phyloP scores from a whole-genome alignment of 1,140 invertebrate species.

The Hyles vespertilio region DNA sequence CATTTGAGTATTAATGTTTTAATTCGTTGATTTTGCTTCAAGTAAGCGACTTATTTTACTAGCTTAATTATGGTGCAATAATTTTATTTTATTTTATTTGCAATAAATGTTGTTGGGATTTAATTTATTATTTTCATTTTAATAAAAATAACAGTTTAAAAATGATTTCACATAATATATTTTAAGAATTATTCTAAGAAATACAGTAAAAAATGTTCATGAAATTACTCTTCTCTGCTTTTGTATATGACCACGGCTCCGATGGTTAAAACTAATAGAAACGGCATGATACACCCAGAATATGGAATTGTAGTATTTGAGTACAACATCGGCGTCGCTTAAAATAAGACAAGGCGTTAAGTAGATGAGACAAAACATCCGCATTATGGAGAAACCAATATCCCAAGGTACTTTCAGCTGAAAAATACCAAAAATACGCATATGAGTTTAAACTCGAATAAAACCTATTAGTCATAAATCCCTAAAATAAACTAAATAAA shows the following conservation, averaged over 20 bases:
- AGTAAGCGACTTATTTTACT: background rate
- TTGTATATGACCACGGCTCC: conserved; percentile 42
- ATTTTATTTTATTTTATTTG: background rate
- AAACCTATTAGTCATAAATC: too few species aligned
- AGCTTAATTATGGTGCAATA: background rate
- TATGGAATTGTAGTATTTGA: conserved; percentile 63
- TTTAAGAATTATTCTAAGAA: too few species aligned
- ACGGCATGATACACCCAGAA: conserved; percentile 59
- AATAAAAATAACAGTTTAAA: background rate
- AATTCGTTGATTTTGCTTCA: background rate
- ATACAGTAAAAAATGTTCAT: too few species aligned
- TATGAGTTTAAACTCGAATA: background rate
- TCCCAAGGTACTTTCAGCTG: conserved; percentile 60
- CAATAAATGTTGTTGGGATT: conserved; percentile 3
- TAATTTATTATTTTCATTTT: conserved; percentile 1
- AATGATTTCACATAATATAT: background rate
- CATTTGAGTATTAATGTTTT: background rate
- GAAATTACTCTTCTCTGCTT: conserved; percentile 11
- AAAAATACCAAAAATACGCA: conserved; percentile 22
- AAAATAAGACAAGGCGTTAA: conserved; percentile 55
- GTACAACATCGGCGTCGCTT: conserved; percentile 25
- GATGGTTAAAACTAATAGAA: conserved; percentile 38
- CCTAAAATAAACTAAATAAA: too few species aligned
- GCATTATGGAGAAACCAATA: conserved; percentile 65
- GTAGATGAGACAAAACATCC: conserved; percentile 55